Evolutionary conservation across 2,888 invertebrate species (phyloP).

Genomic region (Pteria penguin): DNA sequence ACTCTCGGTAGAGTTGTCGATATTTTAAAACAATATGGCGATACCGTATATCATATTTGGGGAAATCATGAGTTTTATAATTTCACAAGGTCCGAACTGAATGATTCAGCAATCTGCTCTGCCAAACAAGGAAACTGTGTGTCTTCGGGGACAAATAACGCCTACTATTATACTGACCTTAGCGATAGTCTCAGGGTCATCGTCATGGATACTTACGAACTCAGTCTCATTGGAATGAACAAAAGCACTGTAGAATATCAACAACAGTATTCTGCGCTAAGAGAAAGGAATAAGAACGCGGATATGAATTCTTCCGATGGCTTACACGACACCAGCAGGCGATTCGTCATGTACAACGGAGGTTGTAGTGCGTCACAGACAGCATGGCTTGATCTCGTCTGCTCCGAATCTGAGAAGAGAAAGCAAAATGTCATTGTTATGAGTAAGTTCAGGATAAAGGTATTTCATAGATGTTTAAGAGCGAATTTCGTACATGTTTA

Average conservation of each 20-base stretch:
- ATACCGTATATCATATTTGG: conserved; percentile 72
- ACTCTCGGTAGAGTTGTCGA: conserved; percentile 69
- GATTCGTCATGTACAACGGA: conserved; percentile 79
- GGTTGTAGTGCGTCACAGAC: conserved; percentile 76
- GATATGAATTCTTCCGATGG: conserved; percentile 71
- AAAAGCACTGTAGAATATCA: conserved; percentile 60
- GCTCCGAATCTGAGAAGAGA: conserved; percentile 66
- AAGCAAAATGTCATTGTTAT: conserved; percentile 77
- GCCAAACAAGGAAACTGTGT: conserved; percentile 41
- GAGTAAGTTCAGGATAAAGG: conserved; percentile 74
- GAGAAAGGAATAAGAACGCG: conserved; percentile 70
- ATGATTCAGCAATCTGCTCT: conserved; percentile 58
- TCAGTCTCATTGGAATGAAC: conserved; percentile 73
- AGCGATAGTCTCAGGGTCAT: conserved; percentile 69
- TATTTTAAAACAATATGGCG: conserved; percentile 59
- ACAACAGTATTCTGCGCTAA: conserved; percentile 63
- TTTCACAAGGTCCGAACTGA: conserved; percentile 70
- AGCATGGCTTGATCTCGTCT: conserved; percentile 74
- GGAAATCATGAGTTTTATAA: conserved; percentile 81
- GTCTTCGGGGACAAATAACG: conserved; percentile 33
- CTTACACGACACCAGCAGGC: conserved; percentile 62
- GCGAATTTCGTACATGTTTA: too few relatives aligned
- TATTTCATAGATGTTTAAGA: too few relatives aligned
- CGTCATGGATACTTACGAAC: conserved; percentile 78
- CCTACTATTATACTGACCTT: conserved; percentile 75